Evolutionary conservation across 1,140 invertebrate species (phyloP), one percentile per base, ranked within the genome.

Genomic region (Drosophila nasuta): DNA sequence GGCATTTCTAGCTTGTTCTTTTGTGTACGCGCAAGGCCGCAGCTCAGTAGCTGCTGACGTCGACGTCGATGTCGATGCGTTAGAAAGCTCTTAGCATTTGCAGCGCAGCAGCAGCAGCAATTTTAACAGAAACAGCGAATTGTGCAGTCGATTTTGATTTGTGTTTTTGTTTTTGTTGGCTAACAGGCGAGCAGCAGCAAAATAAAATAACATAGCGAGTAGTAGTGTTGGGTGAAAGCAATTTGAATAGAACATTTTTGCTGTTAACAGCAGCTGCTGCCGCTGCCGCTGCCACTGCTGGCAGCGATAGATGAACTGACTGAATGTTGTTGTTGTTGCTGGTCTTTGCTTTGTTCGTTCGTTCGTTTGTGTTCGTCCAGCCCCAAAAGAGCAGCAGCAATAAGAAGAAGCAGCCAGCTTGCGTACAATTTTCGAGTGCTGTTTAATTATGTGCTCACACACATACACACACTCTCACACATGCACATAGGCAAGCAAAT

Each of bases 51-150:
- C 30, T 30, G 17, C 10, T 49, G 49, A n/a, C 11, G 38, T 63
- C 54, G 17, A 11, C 43, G 58, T 8, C 7, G 28, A 30, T 17
- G 48, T 20, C 15, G 13, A 43, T 7, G 59, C 79, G 62, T 86
- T 87, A 79, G 82, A 87, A 87, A 86, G 78, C 71, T 68, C 71
- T 86, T 73, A 58, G 80, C 76, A 82, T 59, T 33, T 33, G 33
- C 33, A 33, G 33, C 59, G 13, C 54, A 10, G 35, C 63, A 15
- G 45, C 28, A 59, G 35, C 63, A 45, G 8, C 51, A 38, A 68
- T 46, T n/a, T 15, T 52, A 35, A 43, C 6, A 63, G 49, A 57
- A 15, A n/a, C 17, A 41, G 35, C 35, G 20, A 38, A 17, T 57
- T 62, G 59, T 62, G 59, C 60, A 70, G 25, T 58, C 17, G 66